phyloP scores from a whole-genome alignment of 2,888 invertebrate species.

The Hyles lineata region DNA sequence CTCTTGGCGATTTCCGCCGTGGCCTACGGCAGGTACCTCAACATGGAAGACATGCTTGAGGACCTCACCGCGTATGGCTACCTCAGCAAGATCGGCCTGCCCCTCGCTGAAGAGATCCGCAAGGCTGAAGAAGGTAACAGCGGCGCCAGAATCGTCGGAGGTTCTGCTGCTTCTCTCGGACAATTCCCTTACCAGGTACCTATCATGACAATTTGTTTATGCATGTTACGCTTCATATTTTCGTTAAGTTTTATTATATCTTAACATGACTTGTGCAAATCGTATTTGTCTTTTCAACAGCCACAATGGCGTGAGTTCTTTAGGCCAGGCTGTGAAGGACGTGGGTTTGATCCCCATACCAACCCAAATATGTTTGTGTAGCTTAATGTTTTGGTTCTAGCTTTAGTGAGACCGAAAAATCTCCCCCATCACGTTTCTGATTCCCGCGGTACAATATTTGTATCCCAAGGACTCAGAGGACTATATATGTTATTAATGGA shows the following conservation, averaged over 20 bases:
- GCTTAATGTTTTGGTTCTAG: too few relatives aligned
- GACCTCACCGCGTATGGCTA: slow-evolving; percentile 38
- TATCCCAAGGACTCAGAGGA: not conserved
- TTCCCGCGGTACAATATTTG: too few relatives aligned
- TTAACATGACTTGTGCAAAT: not conserved
- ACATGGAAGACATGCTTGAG: slow-evolving; percentile 25
- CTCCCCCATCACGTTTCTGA: too few relatives aligned
- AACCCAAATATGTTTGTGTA: too few relatives aligned
- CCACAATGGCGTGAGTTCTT: too few relatives aligned
- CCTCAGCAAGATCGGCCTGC: slow-evolving; percentile 35
- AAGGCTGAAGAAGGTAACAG: slow-evolving; percentile 35
- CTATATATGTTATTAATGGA: too few relatives aligned
- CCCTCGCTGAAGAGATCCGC: slow-evolving; percentile 38
- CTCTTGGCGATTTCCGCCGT: slow-evolving; percentile 33
- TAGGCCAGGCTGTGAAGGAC: too few relatives aligned
- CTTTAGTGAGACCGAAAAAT: too few relatives aligned
- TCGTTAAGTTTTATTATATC: not conserved
- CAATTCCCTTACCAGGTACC: slow-evolving; percentile 47
- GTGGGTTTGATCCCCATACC: too few relatives aligned
- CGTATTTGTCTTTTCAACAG: too few relatives aligned
- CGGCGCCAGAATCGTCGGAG: slow-evolving; percentile 46
- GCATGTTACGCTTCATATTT: not conserved
- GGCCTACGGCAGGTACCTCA: slow-evolving; percentile 28
- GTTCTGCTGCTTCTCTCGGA: slow-evolving; percentile 37
- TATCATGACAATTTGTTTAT: slow-evolving; percentile 19